Base-by-base conservation (phyloP, 2,888 invertebrate species). In the Crossocerus cetratus region DNA sequence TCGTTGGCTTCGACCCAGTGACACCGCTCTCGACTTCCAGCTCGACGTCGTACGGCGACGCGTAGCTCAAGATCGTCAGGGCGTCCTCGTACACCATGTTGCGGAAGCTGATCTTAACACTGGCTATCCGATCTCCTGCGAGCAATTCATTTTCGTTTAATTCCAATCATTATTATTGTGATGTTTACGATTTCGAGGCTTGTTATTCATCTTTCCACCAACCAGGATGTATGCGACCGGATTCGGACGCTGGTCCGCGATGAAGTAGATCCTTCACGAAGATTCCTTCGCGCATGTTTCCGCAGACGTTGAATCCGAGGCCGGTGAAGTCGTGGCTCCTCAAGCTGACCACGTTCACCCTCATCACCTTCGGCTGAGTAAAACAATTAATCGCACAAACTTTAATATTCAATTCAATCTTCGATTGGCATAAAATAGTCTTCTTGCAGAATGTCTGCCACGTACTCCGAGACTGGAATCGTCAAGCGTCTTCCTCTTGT, bases 11-110 rank as follows among this genome's bases (percentile, higher is more conserved):
- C 3, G 91, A 89, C 44, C 84, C 85, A 0, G 78, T 74, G 13
- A 85, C 86, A 0, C 93, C 92, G 78, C 92, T 93, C 86, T 94
- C 93, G 42, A 97, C 93, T 86, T 95, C 95, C 72, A 97, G 91
- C 77, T 95, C 94, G 16, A 97, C 96, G 71, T 96, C 96, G 87
- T 98, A 98, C 0, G 98, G 97, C 49, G 97, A 97, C 4, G 97
- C 97, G 78, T 97, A 96, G 76, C 97, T 96, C 54, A 98, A 91
- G 75, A 98, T 96, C 2, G 96, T 95, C 64, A 97, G 92, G 0
- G 98, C 98, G 86, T 98, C 98, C 88, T 97, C 97, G 86, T 96
- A 94, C 0, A 97, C 97, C 91, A 97, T 97, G 76, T 96, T 96
- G 65, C 95, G 94, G 89, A 97, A 96, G 86, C 95, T 96, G 63